Base-by-base conservation (phyloP, 2,888 invertebrate genomes). In the Oligia latruncula region DNA sequence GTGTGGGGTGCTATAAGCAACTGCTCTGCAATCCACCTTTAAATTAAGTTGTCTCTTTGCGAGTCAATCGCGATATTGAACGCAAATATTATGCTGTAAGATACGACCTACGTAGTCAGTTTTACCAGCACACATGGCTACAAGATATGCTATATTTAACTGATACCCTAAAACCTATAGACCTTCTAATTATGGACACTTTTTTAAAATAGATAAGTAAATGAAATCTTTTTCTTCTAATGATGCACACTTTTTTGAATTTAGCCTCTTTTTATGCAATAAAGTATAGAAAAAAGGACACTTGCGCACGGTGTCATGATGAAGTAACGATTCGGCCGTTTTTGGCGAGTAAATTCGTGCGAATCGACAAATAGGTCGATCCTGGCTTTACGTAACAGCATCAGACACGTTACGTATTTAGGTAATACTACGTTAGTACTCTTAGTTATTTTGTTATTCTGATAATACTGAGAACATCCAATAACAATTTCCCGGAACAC, bases 401-500 rank as follows among this genome's bases (percentile, higher is more conserved):
- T 64, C 60, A 4, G 67, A 74, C 49, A 11, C 49, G 62, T 49
- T 65, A 40, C 46, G 66, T 66, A 78, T 71, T 71, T 46, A 64
- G 35, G 15, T 43, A 74, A 55, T 73, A 62, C 35, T 15, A 40
- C 40, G 40, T 40, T 40, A 40, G 40, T 40, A 40, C 40, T 40
- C 4, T 5, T 6, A 40, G 5, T 40, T 40, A 40, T 40, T 40
- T 4, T 40, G 5, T 29, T 29, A 29, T 29, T 29, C 29, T 40
- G 43, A 11, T 43, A 74, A 55, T 73, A 62, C 35, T 15, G 17
- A 17, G 72, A 70, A 81, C 17, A 40, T 46, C 64, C 60, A 65
- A 68, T 68, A 83, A 72, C 15, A n/a, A 35, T 71, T 83, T 67
- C 52, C 58, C 17, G 40, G 49, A 70, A 77, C 55, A 49, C 17